These are phyloP conservation scores for Patagioenas fasciata DNA, from an alignment of 2,113 vertebrate species.

Conservation along the genomic window DNA sequence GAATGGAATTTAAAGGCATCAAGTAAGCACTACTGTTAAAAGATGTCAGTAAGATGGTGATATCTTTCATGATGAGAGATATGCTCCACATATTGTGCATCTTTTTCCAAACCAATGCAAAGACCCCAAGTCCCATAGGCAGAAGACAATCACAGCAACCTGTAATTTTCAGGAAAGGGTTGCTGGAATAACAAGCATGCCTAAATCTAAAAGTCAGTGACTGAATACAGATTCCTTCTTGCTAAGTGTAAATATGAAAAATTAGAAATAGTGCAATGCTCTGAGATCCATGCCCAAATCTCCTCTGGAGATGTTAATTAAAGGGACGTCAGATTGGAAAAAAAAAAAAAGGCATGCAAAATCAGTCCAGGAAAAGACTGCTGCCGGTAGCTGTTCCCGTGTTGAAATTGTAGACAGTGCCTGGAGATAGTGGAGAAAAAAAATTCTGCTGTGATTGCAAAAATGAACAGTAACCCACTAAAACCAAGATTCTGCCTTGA, in stretches of 20 bases:
- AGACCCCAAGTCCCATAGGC: background rate
- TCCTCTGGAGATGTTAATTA: constrained; percentile 38
- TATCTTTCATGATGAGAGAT: background rate
- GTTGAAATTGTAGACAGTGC: background rate
- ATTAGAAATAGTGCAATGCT: background rate
- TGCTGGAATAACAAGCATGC: background rate
- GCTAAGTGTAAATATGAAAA: background rate
- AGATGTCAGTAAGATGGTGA: background rate
- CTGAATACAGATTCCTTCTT: background rate
- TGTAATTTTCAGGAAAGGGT: background rate
- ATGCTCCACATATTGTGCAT: background rate
- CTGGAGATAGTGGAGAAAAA: background rate
- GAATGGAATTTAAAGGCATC: background rate
- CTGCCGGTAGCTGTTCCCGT: background rate
- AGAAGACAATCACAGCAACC: background rate
- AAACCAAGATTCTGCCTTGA: background rate
- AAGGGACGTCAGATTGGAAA: background rate
- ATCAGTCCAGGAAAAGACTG: background rate
- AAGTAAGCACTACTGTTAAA: background rate
- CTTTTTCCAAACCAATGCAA: background rate
- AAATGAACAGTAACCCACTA: background rate
- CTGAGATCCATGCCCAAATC: background rate
- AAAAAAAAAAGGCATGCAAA: background rate
- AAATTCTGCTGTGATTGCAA: background rate
- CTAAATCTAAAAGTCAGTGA: background rate